These are phyloP conservation scores for Drymonia ruficornis DNA, from an alignment of 2,888 invertebrate genomes.

Conservation along the genomic window DNA sequence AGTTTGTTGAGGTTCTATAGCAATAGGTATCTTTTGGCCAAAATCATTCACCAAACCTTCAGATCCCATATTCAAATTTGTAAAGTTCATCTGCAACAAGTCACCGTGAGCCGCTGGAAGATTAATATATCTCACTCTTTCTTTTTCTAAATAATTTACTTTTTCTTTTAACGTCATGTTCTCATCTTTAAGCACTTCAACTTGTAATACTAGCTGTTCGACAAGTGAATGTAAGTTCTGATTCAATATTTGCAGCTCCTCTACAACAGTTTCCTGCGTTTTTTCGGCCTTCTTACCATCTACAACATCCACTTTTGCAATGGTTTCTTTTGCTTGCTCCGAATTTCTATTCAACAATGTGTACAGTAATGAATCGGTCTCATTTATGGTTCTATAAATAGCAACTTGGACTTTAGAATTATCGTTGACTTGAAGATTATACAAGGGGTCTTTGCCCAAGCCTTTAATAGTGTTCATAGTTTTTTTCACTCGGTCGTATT, in stretches of 20 bases:
- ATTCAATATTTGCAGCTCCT: conserved; percentile 87
- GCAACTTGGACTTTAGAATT: conserved; percentile 80
- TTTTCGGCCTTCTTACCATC: conserved; percentile 85
- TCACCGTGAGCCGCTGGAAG: conserved; percentile 57
- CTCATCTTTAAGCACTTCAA: conserved; percentile 88
- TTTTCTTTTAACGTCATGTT: conserved; percentile 84
- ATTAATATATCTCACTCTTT: conserved; percentile 75
- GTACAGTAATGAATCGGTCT: conserved; percentile 86
- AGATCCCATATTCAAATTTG: conserved; percentile 33
- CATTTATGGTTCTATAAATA: conserved; percentile 87
- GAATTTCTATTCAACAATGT: conserved; percentile 59
- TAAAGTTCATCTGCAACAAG: conserved; percentile 47
- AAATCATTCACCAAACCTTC: conserved; percentile 42
- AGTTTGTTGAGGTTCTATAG: conserved; percentile 30
- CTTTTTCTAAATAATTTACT: conserved; percentile 83
- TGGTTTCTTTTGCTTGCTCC: conserved; percentile 44
- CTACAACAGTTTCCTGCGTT: conserved; percentile 86
- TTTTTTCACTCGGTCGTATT: conserved; percentile 74
- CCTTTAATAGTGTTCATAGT: conserved; percentile 76
- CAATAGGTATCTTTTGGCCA: conserved; percentile 40
- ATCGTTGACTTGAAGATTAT: conserved; percentile 67
- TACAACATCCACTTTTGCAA: conserved; percentile 43
- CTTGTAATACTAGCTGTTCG: conserved; percentile 85
- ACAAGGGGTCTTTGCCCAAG: conserved; percentile 64
- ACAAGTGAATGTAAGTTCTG: conserved; percentile 83